Base-by-base conservation (phyloP, 2,113 vertebrate species). In the Erythrolamprus reginae region DNA sequence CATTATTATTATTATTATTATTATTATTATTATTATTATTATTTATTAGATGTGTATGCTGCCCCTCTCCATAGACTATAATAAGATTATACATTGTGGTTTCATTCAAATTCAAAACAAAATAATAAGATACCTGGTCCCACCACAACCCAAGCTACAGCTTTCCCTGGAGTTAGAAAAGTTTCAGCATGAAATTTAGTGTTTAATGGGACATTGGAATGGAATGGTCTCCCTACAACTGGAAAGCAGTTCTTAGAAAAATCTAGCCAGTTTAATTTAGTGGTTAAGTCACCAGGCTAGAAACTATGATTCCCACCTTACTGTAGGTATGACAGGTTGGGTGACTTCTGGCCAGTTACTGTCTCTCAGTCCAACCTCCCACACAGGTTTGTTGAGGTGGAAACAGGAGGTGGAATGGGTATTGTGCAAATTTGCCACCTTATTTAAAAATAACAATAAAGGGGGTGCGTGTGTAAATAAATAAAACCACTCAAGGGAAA, bases 31-130 rank as follows among this genome's bases (percentile, higher is more conserved):
- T n/a, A n/a, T n/a, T n/a, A n/a, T n/a, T n/a, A n/a, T n/a, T n/a
- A n/a, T n/a, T n/a, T n/a, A n/a, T n/a, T n/a, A n/a, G n/a, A n/a
- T n/a, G n/a, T n/a, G n/a, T n/a, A n/a, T n/a, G n/a, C n/a, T n/a
- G n/a, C n/a, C n/a, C n/a, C n/a, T n/a, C n/a, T n/a, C n/a, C n/a
- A n/a, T n/a, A n/a, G n/a, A n/a, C n/a, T n/a, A n/a, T n/a, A n/a
- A n/a, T n/a, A 90, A 92, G 88, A 90, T 48, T 89, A 26, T 90
- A 89, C 15, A 51, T 5, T 83, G 94, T 21, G 15, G 90, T 94
- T 93, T 55, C 70, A 82, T 93, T 95, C 33, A 94, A 84, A 92
- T 15, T 88, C 24, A 51, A 87, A 47, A 48, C 38, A 50, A 48
- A 87, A 28, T 12, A 84, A 13, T 48, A 48, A 26, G 45, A 47